Conservation (phyloP, 2,113 vertebrate species). For the Ceyx margarethae region DNA sequence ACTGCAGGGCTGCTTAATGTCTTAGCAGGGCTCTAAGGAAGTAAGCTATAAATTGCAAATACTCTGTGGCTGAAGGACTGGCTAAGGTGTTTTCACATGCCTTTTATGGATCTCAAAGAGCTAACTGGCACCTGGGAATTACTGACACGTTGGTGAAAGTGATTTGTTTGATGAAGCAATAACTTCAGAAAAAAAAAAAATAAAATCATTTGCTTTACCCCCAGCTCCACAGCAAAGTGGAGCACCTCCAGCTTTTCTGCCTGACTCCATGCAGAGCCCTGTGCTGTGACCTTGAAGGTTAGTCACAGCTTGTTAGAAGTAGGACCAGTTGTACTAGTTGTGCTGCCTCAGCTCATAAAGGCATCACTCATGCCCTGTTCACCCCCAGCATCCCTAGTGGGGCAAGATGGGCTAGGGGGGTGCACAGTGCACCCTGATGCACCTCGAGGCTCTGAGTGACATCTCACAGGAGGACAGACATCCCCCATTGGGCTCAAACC, state of each 20-base stretch:
- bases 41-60: slow-evolving; percentile 7
- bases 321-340: neutral
- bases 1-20: slow-evolving; percentile 15
- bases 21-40: slow-evolving; percentile 4
- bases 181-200: neutral
- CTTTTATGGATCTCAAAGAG: neutral
- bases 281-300: neutral
- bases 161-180: neutral
- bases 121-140: neutral
- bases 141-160: neutral
- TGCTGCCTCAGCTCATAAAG: neutral
- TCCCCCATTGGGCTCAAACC: neutral
- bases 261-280: neutral
- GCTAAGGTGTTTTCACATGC: neutral
- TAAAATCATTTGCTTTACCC: neutral
- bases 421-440: rapidly evolving
- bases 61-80: neutral
- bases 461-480: neutral
- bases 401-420: rapidly evolving
- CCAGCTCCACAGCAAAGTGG: neutral
- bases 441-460: neutral
- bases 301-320: neutral
- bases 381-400: neutral
- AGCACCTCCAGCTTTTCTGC: neutral
- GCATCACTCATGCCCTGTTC: rapidly evolving